These are phyloP conservation scores for Pissodes strobi DNA, from an alignment of 1,140 invertebrate species.

Conservation along the genomic window DNA sequence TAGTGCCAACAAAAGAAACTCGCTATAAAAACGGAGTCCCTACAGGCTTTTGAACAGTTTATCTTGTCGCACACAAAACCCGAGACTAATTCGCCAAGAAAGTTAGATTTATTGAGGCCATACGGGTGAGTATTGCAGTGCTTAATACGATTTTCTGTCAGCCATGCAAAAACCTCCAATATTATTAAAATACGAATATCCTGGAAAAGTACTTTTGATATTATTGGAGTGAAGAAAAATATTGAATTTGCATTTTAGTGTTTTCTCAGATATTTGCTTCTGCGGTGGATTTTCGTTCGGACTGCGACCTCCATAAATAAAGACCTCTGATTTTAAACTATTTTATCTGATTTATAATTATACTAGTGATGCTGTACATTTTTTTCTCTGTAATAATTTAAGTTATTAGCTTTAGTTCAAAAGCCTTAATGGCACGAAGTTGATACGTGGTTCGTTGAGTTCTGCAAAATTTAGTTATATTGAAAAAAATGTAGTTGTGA, in stretches of 20 bases:
- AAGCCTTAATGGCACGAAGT: too few species aligned
- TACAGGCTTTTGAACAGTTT: slow-evolving; percentile 21
- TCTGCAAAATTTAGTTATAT: too few species aligned
- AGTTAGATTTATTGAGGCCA: slow-evolving; percentile 14
- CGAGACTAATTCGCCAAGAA: slow-evolving; percentile 23
- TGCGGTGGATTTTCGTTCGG: too few species aligned
- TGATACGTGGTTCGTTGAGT: too few species aligned
- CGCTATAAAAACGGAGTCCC: slow-evolving; percentile 6
- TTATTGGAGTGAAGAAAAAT: slow-evolving; percentile 13
- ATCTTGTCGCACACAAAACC: slow-evolving; percentile 26
- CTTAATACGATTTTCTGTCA: slow-evolving; percentile 27
- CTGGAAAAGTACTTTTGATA: slow-evolving; percentile 23
- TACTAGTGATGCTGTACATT: too few species aligned
- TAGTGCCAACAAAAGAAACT: slow-evolving; percentile 12
- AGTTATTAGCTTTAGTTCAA: too few species aligned
- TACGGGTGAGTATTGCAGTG: slow-evolving; percentile 10
- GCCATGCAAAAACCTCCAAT: slow-evolving; percentile 16
- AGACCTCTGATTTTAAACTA: too few species aligned
- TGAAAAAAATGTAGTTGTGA: too few species aligned
- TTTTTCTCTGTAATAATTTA: too few species aligned
- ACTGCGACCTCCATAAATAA: too few species aligned
- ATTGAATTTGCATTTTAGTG: slow-evolving; percentile 28
- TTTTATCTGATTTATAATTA: too few species aligned
- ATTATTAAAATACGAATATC: slow-evolving; percentile 26
- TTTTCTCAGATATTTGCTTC: too few species aligned